Evolutionary conservation across 1,140 invertebrate genomes (phyloP), one percentile per base, ranked within the genome.

Genomic region (Drosophila murphyi): DNA sequence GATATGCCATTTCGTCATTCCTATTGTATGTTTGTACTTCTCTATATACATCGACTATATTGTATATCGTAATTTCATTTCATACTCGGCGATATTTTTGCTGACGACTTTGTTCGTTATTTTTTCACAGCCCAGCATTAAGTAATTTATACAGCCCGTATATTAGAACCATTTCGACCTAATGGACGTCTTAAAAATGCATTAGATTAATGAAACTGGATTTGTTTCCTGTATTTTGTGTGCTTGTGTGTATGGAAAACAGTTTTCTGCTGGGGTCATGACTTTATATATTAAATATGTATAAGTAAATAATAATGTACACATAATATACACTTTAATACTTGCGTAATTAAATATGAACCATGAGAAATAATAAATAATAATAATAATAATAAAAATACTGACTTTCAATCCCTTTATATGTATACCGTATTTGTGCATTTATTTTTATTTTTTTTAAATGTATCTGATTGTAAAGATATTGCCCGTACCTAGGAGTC

Each of bases 1-100:
- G 81, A 60, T 80, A 75, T 80, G 81, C 79, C 61, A 72, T 67
- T 86, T 78, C 55, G 52, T 68, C 71, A 78, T 80, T 80, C 54
- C 69, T 20, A 20, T 20, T 20, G 20, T 20, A 20, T 20, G 20
- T 20, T 20, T 20, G 20, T 20, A 20, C 20, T 20, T 20, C 51
- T 52, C 69, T 73, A 59, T 59, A 65, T 45, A 41, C 39, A 29
- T 62, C 29, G 57, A 34, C 32, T 29, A 39, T 29, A 43, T 32
- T 28, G 34, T 59, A 47, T 64, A 60, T 73, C 55, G 71, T 61
- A 78, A 75, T 81, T 82, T 81, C 77, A 79, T 82, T 82, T 82
- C 70, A 51, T 77, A 73, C 64, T 80, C 54, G 56, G 54, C 39
- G 28, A 65, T 72, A 82, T 77, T 62, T 64, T 54, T 65, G 71